Evolutionary conservation across 1,140 invertebrate genomes (phyloP).

Genomic region (Colletes latitarsis): DNA sequence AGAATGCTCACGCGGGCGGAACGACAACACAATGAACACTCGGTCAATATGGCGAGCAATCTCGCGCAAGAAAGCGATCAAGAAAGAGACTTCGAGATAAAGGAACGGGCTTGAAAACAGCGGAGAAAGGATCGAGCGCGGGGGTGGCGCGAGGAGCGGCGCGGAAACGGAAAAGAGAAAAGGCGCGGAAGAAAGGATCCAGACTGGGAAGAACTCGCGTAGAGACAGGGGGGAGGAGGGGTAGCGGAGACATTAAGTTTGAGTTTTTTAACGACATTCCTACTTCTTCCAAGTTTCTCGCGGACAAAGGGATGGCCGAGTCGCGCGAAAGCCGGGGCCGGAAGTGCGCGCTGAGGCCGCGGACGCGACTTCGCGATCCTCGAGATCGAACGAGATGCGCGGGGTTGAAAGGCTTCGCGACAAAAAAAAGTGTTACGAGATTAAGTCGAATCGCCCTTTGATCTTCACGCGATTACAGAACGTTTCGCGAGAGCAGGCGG

Average conservation of each 20-base stretch:
- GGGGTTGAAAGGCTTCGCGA: no score
- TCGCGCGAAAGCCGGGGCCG: neutral
- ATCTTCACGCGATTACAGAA: conserved; percentile 20
- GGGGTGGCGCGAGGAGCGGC: neutral
- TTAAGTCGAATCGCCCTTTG: conserved; percentile 43
- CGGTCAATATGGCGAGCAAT: conserved; percentile 32
- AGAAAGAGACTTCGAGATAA: conserved; percentile 49
- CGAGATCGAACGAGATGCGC: no score
- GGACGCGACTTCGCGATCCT: neutral
- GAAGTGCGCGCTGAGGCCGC: neutral
- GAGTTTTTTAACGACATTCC: conserved; percentile 54
- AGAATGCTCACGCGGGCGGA: neutral
- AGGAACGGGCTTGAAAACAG: conserved; percentile 24
- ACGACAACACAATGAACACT: conserved; percentile 4
- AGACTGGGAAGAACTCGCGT: neutral
- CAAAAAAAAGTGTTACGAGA: conserved; percentile 26
- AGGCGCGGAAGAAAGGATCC: conserved; percentile 12
- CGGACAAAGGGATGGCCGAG: conserved; percentile 4
- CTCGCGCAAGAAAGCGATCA: conserved; percentile 21
- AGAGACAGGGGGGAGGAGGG: no score
- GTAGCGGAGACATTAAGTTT: conserved; percentile 21
- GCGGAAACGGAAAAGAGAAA: conserved; percentile 16
- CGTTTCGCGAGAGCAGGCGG: neutral
- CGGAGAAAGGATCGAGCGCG: neutral
- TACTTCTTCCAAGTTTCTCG: conserved; percentile 13